A percentile compares a stretch with the other conserved stretches of the same genome.
Conservation (phyloP, 2,888 invertebrate species). For the Liodrosophila aerea region DNA sequence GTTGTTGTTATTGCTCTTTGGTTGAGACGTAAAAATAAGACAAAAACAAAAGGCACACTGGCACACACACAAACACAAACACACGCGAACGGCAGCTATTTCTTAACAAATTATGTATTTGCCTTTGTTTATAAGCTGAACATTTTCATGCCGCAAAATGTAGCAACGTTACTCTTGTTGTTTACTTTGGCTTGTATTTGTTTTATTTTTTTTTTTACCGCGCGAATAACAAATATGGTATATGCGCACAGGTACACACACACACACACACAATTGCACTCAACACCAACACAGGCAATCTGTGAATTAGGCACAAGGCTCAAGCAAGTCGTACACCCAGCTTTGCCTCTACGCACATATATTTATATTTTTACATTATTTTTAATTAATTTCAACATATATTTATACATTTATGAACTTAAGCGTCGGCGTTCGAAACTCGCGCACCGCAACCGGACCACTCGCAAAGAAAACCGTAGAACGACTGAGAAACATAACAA, state of each 20-base stretch:
- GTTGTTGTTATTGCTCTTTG: constrained; percentile 32
- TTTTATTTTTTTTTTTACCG: constrained; percentile 48
- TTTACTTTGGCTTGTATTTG: constrained; percentile 49
- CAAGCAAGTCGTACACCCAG: constrained; percentile 36
- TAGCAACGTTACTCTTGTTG: constrained; percentile 46
- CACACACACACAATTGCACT: constrained; percentile 25
- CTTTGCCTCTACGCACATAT: constrained; percentile 23
- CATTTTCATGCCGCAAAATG: constrained; percentile 56
- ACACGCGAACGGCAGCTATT: constrained; percentile 27
- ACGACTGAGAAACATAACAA: constrained; percentile 49
- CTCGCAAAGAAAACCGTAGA: constrained; percentile 45
- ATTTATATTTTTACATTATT: constrained; percentile 47
- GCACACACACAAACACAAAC: constrained; percentile 17
- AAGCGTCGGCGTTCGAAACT: constrained; percentile 36
- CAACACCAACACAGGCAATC: constrained; percentile 39
- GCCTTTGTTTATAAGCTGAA: constrained; percentile 47
- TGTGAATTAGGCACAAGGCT: constrained; percentile 52
- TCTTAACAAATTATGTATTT: constrained; percentile 38
- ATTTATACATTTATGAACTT: constrained; percentile 24
- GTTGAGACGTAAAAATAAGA: constrained; percentile 41
- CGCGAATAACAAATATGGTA: constrained; percentile 53
- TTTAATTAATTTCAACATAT: constrained; percentile 24
- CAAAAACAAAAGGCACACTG: constrained; percentile 39
- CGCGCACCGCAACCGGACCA: constrained; percentile 21
- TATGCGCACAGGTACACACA: constrained; percentile 14